Evolutionary conservation across 2,888 invertebrate species (phyloP).

Genomic region (Nysson spinosus): DNA sequence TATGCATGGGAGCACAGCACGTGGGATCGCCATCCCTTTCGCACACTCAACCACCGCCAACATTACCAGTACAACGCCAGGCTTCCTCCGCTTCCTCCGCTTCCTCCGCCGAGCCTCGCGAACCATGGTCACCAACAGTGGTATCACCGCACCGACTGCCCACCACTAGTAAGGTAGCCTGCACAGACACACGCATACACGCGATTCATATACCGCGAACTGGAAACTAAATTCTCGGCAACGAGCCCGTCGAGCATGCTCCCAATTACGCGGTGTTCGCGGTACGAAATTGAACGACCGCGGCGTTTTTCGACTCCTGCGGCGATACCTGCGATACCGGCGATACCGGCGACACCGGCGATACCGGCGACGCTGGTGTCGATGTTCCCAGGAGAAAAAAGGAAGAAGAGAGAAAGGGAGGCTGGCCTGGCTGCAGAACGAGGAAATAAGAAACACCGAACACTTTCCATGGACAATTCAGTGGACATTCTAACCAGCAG

Average conservation of each 20-base stretch:
- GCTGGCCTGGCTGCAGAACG: no score
- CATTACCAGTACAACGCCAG: constrained; percentile 38
- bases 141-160: constrained; percentile 32
- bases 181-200: constrained; percentile 23
- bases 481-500: no score
- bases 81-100: constrained; percentile 28
- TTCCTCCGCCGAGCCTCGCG: constrained; percentile 15
- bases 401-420: no score
- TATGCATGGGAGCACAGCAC: constrained; percentile 75
- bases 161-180: no score
- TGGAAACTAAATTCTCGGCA: constrained; percentile 72
- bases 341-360: no score
- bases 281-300: constrained; percentile 70
- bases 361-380: no score
- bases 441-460: no score
- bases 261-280: constrained; percentile 70
- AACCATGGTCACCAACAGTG: constrained; percentile 40
- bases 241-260: constrained; percentile 71
- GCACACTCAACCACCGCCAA: constrained; percentile 41
- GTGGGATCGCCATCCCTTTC: constrained; percentile 70
- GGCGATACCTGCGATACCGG: constrained; percentile 24
- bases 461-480: no score
- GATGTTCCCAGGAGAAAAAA: no score
- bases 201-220: constrained; percentile 53
- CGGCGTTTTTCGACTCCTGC: constrained; percentile 64